Base-by-base conservation (phyloP, 2,888 invertebrate genomes). In the Galerucella calmariensis region DNA sequence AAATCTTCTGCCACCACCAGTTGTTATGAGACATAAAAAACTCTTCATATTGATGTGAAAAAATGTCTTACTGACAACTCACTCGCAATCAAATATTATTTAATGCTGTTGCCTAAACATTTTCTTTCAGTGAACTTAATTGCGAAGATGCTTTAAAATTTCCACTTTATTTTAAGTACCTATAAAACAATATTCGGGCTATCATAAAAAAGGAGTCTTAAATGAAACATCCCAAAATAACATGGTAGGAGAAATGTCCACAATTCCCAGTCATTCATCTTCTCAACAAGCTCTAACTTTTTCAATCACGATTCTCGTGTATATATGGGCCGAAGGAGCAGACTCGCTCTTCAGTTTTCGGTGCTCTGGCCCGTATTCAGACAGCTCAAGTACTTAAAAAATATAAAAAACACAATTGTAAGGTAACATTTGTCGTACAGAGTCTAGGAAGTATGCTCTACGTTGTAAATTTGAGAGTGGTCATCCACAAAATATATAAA, bases 261-360 rank as follows among this genome's bases (percentile, higher is more conserved):
- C 62, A 62, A 61, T 61, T n/a, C 35, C 9, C 35, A 41, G 61
- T n/a, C n/a, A 35, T 62, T 35, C 41, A 41, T 62, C 62, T 62
- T 62, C 41, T 62, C 62, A 62, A 62, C 44, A 62, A 44, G n/a
- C 41, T 62, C 62, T n/a, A 62, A 62, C 41, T 62, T 62, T 62
- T 62, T 62, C 62, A 62, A 62, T 62, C 62, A 62, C 62, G 44
- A 41, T 41, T 35, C 41, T 14, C 62, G 62, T 62, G 62, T 62
- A 35, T 62, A 35, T 41, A 44, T 62, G 62, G n/a, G 62, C 8
- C 41, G 44, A 41, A 62, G 10, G 35, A 41, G 9, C 62, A 62
- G 16, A 62, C n/a, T n/a, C 41, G n/a, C 14, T 41, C 10, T 41
- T 24, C 35, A 14, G 4, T 62, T n/a, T 62, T 62, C 41, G 44